A percentile compares a stretch with the other conserved stretches of the same genome.
phyloP scores from a whole-genome alignment of 1,140 invertebrate species.

The Danaus plexippus region DNA sequence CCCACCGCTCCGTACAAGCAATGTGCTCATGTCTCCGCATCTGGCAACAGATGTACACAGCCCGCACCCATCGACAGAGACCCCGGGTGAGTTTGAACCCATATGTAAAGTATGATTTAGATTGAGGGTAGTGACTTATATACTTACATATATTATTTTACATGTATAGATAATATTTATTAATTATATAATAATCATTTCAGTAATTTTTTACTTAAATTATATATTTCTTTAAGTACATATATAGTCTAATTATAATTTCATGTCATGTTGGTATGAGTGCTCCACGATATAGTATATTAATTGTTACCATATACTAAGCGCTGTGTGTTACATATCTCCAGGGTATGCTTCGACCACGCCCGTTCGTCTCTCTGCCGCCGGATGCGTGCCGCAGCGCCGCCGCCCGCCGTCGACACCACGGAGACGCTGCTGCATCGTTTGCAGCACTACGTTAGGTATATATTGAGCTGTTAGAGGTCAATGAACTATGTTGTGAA shows the following conservation, averaged over 20 bases:
- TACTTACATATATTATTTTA: conserved; percentile 3
- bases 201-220: no score
- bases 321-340: not conserved
- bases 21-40: conserved; percentile 40
- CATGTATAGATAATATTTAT: not conserved
- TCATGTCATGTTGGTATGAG: no score
- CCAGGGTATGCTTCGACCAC: conserved; percentile 61
- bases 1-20: conserved; percentile 57
- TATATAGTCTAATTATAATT: no score
- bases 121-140: not conserved
- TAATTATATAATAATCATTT: no score
- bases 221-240: no score
- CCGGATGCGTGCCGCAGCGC: conserved; percentile 42
- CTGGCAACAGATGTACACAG: conserved; percentile 35
- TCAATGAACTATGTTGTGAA: no score
- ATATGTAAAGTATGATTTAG: no score
- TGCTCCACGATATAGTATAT: no score
- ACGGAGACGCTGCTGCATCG: conserved; percentile 55
- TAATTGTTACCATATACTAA: no score
- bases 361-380: conserved; percentile 41
- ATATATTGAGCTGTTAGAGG: no score
- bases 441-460: conserved; percentile 61
- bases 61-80: conserved; percentile 45
- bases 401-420: conserved; percentile 44
- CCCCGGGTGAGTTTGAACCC: conserved; percentile 31